Conservation (phyloP, 2,113 vertebrate genomes). For the Hucho hucho region DNA sequence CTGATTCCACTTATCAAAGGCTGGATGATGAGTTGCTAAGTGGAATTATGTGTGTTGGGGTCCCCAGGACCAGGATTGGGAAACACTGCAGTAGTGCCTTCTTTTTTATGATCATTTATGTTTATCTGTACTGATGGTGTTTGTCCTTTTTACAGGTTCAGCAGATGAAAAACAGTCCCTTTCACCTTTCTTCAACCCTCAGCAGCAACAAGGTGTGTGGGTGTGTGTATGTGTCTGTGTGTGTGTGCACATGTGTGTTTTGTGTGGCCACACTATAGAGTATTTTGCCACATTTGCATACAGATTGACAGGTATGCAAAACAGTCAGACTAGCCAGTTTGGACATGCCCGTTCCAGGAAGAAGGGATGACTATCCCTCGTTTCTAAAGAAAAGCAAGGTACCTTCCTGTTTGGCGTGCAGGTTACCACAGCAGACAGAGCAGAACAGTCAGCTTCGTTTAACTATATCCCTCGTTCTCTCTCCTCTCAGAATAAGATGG, state of each 20-base stretch:
- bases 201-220: conserved; percentile 79
- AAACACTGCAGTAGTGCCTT: too few species aligned
- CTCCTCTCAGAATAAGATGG: conserved; percentile 79
- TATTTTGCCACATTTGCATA: conserved; percentile 17
- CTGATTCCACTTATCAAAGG: too few species aligned
- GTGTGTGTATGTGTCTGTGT: conserved; percentile 12
- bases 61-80: too few species aligned
- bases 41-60: too few species aligned
- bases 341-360: background rate
- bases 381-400: too few species aligned
- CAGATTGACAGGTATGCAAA: background rate
- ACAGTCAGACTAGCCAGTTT: background rate
- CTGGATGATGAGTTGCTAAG: too few species aligned
- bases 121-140: background rate
- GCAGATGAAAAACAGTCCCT: conserved; percentile 81
- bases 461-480: conserved; percentile 29
- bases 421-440: too few species aligned
- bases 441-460: background rate
- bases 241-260: conserved; percentile 13
- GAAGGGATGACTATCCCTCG: too few species aligned
- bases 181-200: conserved; percentile 78
- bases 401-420: too few species aligned
- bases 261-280: background rate
- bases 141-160: conserved; percentile 68
- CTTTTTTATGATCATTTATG: conserved; percentile 4